Evolutionary conservation across 2,888 invertebrate genomes (phyloP), one percentile per base, ranked within the genome.

Genomic region (Amaurobius ferox): DNA sequence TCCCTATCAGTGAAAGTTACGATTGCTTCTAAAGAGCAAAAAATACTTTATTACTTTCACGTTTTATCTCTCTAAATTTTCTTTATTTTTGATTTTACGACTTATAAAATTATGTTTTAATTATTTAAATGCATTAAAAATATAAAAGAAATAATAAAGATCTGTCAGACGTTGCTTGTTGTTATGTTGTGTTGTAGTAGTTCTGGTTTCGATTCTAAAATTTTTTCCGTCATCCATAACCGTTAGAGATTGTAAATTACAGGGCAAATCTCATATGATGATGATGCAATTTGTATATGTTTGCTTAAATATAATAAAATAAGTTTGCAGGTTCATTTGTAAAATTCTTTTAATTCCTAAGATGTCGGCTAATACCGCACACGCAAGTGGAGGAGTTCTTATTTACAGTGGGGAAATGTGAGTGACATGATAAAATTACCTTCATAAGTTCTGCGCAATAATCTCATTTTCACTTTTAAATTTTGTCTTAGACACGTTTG

Each of bases 371-470:
- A 87, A 87, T 67, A 76, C 83, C 29, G 87, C 87, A 0, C 87
- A 87, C 32, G 83, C 83, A 0, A 83, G 83, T 26, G 96, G 96
- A 87, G 98, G 98, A 71, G 98, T 99, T 55, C 93, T 99, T 79
- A 96, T 99, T 90, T 98, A 98, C 91, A 94, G 96, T 89, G 98
- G 98, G 90, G 99, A 99, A 94, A 94, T 95, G 98, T 99, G 94
- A 95, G 95, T 81, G 3, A 48, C 5, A 64, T n/a, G n/a, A n/a
- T 16, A 94, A 55, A 0, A 71, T 55, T 11, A 64, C 16, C 16
- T 19, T 19, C n/a, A 6, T 13, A 23, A n/a, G 39, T 81, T 48
- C 61, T 80, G 61, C 80, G 73, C 74, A 80, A 68, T 74, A n/a
- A n/a, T n/a, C n/a, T n/a, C n/a, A n/a, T n/a, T n/a, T n/a, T n/a